phyloP scores from a whole-genome alignment of 2,113 vertebrate species.

The Poecilia latipinna region DNA sequence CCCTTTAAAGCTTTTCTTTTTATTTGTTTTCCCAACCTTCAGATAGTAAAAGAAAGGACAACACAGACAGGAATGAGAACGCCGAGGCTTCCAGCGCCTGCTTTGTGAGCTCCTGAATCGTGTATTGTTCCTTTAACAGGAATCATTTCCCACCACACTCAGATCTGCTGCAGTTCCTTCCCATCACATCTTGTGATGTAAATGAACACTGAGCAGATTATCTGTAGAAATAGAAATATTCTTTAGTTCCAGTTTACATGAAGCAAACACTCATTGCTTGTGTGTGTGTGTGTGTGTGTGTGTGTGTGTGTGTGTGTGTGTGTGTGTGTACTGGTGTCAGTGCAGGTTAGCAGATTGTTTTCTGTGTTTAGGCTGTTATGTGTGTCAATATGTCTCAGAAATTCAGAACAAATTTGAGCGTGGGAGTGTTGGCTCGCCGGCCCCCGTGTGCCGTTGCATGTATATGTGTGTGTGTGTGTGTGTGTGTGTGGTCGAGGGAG shows the following conservation, averaged over 20 bases:
- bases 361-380: slow-evolving; percentile 49
- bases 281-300: neutral
- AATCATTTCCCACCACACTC: slow-evolving; percentile 7
- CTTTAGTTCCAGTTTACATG: neutral
- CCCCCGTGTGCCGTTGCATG: neutral
- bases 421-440: slow-evolving; percentile 37
- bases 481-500: slow-evolving; percentile 34
- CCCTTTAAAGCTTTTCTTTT: neutral
- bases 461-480: neutral
- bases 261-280: neutral
- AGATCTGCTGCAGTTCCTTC: slow-evolving; percentile 5
- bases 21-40: neutral
- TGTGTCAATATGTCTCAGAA: slow-evolving; percentile 55
- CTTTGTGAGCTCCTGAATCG: slow-evolving; percentile 9
- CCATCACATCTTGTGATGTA: neutral
- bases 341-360: slow-evolving; percentile 39
- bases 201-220: neutral
- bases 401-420: slow-evolving; percentile 38
- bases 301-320: neutral
- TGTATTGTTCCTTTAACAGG: neutral
- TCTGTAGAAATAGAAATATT: neutral
- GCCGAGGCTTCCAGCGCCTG: fast-evolving
- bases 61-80: neutral
- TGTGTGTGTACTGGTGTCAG: neutral
- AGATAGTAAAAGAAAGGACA: neutral